Percentiles rank a stretch among this genome's conserved stretches.
Conservation (phyloP, 2,888 invertebrate genomes). For the Cryptosula pallasiana region DNA sequence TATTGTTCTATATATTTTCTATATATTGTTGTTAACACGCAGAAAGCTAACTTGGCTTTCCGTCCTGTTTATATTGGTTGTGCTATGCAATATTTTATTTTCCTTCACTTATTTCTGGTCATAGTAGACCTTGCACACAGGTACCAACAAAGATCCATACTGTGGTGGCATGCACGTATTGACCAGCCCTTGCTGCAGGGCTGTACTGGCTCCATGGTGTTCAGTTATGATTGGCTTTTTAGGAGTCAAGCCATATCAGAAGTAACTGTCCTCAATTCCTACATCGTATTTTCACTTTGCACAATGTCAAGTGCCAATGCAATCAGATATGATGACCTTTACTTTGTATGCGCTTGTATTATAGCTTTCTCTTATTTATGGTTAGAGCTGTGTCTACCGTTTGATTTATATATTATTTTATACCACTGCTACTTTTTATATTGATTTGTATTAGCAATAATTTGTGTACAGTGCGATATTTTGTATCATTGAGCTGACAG, state of each 20-base stretch:
- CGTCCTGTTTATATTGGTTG: constrained; percentile 7
- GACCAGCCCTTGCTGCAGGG: not conserved
- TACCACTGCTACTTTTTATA: not conserved
- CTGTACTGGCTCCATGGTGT: not conserved
- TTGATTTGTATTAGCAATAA: not conserved
- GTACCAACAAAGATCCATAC: constrained; percentile 12
- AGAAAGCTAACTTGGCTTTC: not conserved
- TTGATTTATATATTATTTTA: not conserved
- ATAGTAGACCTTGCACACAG: not conserved
- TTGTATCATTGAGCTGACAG: too few species aligned
- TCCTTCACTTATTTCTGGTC: constrained; percentile 17
- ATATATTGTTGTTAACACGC: not conserved
- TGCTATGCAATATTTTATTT: constrained; percentile 22
- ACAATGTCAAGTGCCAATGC: not conserved
- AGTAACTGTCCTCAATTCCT: constrained; percentile 6
- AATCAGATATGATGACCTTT: not conserved
- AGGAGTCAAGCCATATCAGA: constrained; percentile 22
- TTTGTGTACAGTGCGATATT: not conserved
- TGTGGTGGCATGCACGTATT: constrained; percentile 6
- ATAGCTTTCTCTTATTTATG: not conserved
- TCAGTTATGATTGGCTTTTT: constrained; percentile 17
- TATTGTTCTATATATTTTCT: not conserved
- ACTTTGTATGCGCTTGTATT: constrained; percentile 23
- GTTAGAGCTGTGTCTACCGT: not conserved
- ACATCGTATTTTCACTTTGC: not conserved